These are phyloP conservation scores for Eolophus roseicapilla DNA, from an alignment of 2,113 vertebrate species.

Conservation along the genomic window DNA sequence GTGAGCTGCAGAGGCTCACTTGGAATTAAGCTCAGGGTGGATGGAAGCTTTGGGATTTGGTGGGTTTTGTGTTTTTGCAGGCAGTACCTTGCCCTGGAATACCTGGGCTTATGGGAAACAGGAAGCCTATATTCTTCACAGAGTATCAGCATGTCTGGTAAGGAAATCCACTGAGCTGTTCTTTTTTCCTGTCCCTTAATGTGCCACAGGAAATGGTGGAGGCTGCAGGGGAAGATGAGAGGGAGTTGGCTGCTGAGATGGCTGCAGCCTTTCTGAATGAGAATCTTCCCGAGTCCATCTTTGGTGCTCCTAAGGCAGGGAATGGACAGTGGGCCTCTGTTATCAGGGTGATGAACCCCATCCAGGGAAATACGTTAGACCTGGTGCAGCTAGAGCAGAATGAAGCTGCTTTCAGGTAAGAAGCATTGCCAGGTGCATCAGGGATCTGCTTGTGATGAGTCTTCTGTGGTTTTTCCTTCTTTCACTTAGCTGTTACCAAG, in stretches of 20 bases:
- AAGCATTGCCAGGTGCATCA: background rate
- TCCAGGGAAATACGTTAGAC: slow-evolving; percentile 92
- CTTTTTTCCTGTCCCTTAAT: background rate
- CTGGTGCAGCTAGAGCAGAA: slow-evolving; percentile 97
- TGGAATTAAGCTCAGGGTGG: background rate
- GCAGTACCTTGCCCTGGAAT: background rate
- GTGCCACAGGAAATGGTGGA: slow-evolving; percentile 93
- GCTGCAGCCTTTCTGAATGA: slow-evolving; percentile 97
- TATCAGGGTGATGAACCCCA: slow-evolving; percentile 93
- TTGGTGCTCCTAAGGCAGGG: slow-evolving; percentile 95
- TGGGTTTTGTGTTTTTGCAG: background rate
- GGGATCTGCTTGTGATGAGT: background rate
- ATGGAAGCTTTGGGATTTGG: background rate
- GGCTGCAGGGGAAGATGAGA: slow-evolving; percentile 95
- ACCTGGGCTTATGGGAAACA: background rate
- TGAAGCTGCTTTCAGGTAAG: slow-evolving; percentile 96
- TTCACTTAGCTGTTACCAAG: background rate
- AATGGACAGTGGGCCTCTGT: slow-evolving; percentile 97
- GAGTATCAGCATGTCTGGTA: background rate
- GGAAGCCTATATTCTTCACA: accelerated
- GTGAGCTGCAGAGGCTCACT: background rate
- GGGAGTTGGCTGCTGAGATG: slow-evolving; percentile 97
- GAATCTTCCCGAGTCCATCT: slow-evolving; percentile 95
- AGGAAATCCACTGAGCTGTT: background rate
- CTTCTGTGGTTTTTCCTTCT: background rate